Conservation (phyloP, 2,113 vertebrate species). For the Nibea coibor region DNA sequence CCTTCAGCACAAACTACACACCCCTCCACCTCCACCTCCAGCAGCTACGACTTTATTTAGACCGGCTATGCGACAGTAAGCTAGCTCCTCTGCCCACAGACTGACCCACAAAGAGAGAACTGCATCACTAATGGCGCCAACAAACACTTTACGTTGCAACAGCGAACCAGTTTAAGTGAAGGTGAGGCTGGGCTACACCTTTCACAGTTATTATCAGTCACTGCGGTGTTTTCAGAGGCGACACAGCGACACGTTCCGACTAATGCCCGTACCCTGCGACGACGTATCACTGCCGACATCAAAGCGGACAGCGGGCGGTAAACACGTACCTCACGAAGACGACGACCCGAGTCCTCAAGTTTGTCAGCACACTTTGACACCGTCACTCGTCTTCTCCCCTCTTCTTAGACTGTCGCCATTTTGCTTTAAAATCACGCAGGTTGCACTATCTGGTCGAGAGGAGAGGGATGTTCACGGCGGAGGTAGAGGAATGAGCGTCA, state of each 20-base stretch:
- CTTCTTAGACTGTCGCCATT: conserved; percentile 79
- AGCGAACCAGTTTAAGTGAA: neutral
- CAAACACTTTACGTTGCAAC: neutral
- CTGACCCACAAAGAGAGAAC: neutral
- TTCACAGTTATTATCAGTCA: neutral
- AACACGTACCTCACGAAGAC: conserved; percentile 76
- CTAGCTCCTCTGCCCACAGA: conserved; percentile 11
- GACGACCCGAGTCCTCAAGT: conserved; percentile 42
- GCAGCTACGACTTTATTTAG: conserved; percentile 9
- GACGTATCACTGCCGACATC: conserved; percentile 14
- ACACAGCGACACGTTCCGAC: conserved; percentile 4
- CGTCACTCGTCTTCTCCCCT: conserved; percentile 63
- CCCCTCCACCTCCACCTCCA: neutral
- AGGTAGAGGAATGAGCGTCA: conserved; percentile 39
- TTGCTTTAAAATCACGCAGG: conserved; percentile 79
- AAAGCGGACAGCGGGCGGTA: neutral
- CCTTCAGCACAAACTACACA: neutral
- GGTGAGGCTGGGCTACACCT: neutral
- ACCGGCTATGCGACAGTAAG: conserved; percentile 43
- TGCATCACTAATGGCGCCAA: neutral
- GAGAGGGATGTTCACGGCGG: conserved; percentile 58
- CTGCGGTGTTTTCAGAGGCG: conserved; percentile 28
- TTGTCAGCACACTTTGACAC: conserved; percentile 61
- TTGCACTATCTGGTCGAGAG: conserved; percentile 62
- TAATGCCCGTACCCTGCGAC: conserved; percentile 20